phyloP scores from a whole-genome alignment of 2,113 vertebrate species.

The Brienomyrus longianalis region DNA sequence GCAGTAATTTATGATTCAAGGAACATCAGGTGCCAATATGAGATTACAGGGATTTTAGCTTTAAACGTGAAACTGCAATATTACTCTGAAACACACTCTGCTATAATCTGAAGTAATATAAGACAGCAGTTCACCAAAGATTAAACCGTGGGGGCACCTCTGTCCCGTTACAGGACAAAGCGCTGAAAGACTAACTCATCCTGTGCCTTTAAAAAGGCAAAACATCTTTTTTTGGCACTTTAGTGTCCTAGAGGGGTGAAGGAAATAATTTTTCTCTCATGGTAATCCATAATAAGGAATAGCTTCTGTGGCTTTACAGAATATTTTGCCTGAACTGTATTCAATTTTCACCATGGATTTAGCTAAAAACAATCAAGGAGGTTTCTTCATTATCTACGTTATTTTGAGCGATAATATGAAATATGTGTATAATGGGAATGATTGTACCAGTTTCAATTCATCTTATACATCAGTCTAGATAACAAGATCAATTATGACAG shows the following conservation, averaged over 20 bases:
- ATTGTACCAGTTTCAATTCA: background rate
- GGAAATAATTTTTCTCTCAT: background rate
- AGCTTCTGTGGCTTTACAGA: background rate
- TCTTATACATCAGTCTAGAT: background rate
- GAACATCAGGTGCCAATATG: background rate
- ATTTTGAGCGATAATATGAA: background rate
- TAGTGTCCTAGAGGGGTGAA: background rate
- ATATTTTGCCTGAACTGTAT: background rate
- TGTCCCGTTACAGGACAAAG: background rate
- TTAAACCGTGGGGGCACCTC: background rate
- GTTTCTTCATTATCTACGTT: background rate
- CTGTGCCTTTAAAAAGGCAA: background rate
- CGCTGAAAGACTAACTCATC: background rate
- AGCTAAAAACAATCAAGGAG: background rate
- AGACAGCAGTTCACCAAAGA: background rate
- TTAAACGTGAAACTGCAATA: background rate
- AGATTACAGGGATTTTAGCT: background rate
- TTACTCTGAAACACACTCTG: background rate
- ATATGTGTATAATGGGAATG: background rate
- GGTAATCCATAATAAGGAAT: background rate
- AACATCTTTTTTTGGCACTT: background rate
- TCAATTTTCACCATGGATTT: background rate
- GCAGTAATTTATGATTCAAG: background rate
- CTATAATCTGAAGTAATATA: background rate
- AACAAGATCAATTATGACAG: background rate